These are phyloP conservation scores for Trididemnum clinides DNA, from an alignment of 23 tunicate species.

Conservation along the genomic window DNA sequence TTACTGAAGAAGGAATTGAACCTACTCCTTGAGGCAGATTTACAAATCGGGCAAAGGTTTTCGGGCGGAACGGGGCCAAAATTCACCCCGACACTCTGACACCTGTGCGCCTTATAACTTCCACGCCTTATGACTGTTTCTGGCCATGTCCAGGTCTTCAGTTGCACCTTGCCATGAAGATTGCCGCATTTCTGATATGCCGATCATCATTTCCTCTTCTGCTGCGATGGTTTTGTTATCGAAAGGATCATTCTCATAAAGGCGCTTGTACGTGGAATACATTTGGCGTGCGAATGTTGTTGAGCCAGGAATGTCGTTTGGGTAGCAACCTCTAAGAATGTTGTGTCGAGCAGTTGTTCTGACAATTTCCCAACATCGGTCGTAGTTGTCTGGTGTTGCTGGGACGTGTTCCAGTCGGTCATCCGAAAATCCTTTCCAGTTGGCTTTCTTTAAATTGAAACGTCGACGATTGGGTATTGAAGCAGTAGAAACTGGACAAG, in stretches of 20 bases:
- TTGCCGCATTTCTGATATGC: not conserved
- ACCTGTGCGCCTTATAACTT: too few relatives aligned
- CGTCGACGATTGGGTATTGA: not conserved
- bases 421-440: not conserved
- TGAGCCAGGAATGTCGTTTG: not conserved
- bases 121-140: not conserved
- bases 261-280: not conserved
- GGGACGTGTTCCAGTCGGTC: not conserved
- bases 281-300: not conserved
- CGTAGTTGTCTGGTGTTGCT: not conserved
- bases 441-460: not conserved
- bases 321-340: not conserved
- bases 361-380: not conserved
- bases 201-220: not conserved
- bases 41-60: too few relatives aligned
- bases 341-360: not conserved
- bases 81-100: too few relatives aligned
- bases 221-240: not conserved
- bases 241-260: not conserved
- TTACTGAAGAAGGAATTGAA: too few relatives aligned
- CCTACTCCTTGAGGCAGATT: too few relatives aligned
- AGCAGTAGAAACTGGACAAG: not conserved
- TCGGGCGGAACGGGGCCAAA: too few relatives aligned
- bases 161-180: not conserved
- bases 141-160: not conserved